Percentiles rank a stretch among this genome's conserved stretches.
Evolutionary conservation across 30 jellyfish, hydroid and myxozoan species (phyloP).

Genomic region (Hydractinia symbiolongicarpus): DNA sequence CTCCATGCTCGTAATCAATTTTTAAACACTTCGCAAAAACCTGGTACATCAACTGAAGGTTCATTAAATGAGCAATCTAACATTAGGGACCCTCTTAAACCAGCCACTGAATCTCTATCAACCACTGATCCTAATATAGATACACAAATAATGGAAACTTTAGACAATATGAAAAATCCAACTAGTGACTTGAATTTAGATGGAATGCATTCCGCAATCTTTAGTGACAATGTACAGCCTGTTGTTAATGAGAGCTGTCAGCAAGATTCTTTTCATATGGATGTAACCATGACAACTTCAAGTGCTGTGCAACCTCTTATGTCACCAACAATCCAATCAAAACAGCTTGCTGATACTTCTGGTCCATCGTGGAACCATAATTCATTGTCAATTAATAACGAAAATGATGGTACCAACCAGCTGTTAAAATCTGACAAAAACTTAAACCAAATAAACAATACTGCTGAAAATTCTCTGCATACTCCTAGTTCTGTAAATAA

Average conservation of each 20-base stretch:
- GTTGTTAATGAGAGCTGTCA: neutral
- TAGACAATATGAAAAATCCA: slow-evolving; percentile 19
- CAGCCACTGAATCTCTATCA: neutral
- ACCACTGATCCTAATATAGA: slow-evolving; percentile 3
- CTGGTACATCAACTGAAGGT: neutral
- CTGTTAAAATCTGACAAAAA: slow-evolving; percentile 25
- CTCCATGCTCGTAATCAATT: slow-evolving; percentile 47
- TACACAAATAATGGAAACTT: slow-evolving; percentile 12
- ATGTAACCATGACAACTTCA: slow-evolving; percentile 1
- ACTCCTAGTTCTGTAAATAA: slow-evolving; percentile 2
- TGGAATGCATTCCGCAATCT: slow-evolving; percentile 18
- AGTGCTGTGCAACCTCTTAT: neutral
- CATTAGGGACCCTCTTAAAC: neutral
- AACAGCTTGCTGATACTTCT: slow-evolving; percentile 15
- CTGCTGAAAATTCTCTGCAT: slow-evolving; percentile 15
- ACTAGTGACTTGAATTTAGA: slow-evolving; percentile 21
- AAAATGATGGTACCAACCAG: neutral
- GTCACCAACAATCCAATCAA: neutral
- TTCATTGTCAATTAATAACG: slow-evolving; percentile 25
- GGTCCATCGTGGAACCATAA: slow-evolving; percentile 38
- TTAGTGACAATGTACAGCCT: slow-evolving; percentile 8
- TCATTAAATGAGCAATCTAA: neutral
- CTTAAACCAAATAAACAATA: slow-evolving; percentile 2
- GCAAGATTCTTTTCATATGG: neutral
- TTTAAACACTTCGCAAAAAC: neutral